Evolutionary conservation across 2,113 vertebrate species (phyloP).

Genomic region (Melierax canorus): DNA sequence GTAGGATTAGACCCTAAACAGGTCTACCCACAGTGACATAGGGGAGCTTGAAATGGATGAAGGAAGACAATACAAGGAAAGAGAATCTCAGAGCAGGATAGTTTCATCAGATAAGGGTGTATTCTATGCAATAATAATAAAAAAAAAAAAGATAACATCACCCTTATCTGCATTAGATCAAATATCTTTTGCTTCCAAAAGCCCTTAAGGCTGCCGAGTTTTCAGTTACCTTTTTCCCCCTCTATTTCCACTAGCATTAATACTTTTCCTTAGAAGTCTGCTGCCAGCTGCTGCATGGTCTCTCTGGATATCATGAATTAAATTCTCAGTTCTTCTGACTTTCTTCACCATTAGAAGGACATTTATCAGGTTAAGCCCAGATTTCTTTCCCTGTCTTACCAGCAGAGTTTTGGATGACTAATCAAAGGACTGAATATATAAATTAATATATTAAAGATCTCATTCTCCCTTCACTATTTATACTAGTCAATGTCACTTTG

Average conservation of each 20-base stretch:
- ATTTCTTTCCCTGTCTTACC: conserved; percentile 28
- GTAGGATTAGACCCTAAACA: neutral
- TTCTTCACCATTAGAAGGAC: neutral
- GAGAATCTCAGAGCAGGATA: neutral
- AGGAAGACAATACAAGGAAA: neutral
- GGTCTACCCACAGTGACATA: neutral
- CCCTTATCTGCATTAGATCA: neutral
- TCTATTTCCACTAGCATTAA: neutral
- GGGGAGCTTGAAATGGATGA: neutral
- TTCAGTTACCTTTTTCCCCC: neutral
- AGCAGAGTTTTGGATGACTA: conserved; percentile 37
- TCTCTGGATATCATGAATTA: neutral
- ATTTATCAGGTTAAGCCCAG: conserved; percentile 48
- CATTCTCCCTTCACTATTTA: conserved; percentile 25
- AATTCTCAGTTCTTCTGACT: neutral
- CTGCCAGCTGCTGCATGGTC: neutral
- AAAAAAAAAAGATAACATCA: neutral
- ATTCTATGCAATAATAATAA: neutral
- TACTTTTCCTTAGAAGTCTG: neutral
- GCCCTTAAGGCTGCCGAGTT: neutral
- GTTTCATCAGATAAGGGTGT: neutral
- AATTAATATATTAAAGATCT: neutral
- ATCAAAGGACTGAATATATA: conserved; percentile 19
- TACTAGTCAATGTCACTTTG: conserved; percentile 45
- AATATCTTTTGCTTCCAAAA: neutral